Evolutionary conservation across 2,888 invertebrate genomes (phyloP).

Genomic region (Conistra vaccinii): DNA sequence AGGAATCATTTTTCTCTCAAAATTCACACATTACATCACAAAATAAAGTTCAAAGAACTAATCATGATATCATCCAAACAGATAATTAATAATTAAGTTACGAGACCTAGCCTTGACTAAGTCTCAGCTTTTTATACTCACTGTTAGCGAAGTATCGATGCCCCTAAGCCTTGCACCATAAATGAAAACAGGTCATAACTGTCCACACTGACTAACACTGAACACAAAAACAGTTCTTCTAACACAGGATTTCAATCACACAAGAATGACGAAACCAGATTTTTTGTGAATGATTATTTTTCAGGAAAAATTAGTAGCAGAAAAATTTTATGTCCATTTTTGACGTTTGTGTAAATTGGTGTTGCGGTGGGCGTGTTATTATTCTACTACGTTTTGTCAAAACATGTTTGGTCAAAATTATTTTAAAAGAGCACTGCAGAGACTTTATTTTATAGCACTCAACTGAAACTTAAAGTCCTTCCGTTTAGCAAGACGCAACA

Average conservation of each 20-base stretch:
- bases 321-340: constrained; percentile 78
- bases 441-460: not conserved
- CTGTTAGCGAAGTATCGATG: constrained; percentile 68
- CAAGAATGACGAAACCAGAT: constrained; percentile 66
- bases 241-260: constrained; percentile 67
- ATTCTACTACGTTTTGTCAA: constrained; percentile 22
- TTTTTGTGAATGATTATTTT: constrained; percentile 75
- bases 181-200: constrained; percentile 70
- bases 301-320: constrained; percentile 76
- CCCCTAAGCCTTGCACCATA: constrained; percentile 59
- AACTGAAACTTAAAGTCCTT: not conserved
- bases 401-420: not conserved
- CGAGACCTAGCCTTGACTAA: constrained; percentile 68
- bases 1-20: constrained; percentile 72
- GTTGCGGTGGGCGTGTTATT: constrained; percentile 23
- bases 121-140: constrained; percentile 68
- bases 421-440: not conserved
- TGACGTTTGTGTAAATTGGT: constrained; percentile 76
- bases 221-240: constrained; percentile 65
- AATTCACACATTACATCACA: constrained; percentile 70
- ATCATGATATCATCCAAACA: constrained; percentile 85
- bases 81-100: constrained; percentile 77
- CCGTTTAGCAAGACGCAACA: not conserved
- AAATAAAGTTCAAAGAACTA: constrained; percentile 78
- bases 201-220: constrained; percentile 69